These are phyloP conservation scores for Electrona antarctica DNA, from an alignment of 2,113 vertebrate genomes.

Conservation along the genomic window DNA sequence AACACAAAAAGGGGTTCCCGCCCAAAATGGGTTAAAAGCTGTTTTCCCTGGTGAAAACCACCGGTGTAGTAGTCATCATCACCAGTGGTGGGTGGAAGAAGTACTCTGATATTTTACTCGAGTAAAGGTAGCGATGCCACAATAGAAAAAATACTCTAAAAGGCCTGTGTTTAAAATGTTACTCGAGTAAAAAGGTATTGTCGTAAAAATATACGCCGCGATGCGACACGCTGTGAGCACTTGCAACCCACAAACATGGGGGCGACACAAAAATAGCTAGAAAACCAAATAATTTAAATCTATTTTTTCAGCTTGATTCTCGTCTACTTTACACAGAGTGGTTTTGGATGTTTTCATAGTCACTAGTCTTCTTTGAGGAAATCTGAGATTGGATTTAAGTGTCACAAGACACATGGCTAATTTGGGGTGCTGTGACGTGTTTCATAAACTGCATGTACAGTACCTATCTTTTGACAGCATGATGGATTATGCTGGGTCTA, in stretches of 20 bases:
- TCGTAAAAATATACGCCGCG: too few species aligned
- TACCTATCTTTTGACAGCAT: constrained; percentile 13
- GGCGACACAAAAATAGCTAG: too few species aligned
- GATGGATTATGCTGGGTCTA: constrained; percentile 20
- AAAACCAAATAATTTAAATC: neutral
- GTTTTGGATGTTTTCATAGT: neutral
- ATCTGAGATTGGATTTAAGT: neutral
- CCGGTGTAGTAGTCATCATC: too few species aligned
- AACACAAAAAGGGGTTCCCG: too few species aligned
- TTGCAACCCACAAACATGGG: too few species aligned
- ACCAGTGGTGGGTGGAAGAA: neutral
- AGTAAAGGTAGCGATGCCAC: too few species aligned
- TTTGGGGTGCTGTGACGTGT: constrained; percentile 25
- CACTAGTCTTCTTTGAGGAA: neutral
- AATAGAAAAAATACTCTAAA: too few species aligned
- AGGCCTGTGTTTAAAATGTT: too few species aligned
- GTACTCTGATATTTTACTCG: constrained; percentile 16
- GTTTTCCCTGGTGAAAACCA: constrained; percentile 13
- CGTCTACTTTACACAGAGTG: neutral
- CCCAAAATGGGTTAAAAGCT: too few species aligned
- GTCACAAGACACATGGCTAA: neutral
- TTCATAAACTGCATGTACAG: neutral
- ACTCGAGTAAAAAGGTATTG: too few species aligned
- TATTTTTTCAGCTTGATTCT: neutral
- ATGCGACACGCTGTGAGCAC: too few species aligned